Percentiles rank a stretch among this genome's conserved stretches.
Evolutionary conservation across 1,140 invertebrate species (phyloP).

Genomic region (Scaptodrosophila lebanonensis): DNA sequence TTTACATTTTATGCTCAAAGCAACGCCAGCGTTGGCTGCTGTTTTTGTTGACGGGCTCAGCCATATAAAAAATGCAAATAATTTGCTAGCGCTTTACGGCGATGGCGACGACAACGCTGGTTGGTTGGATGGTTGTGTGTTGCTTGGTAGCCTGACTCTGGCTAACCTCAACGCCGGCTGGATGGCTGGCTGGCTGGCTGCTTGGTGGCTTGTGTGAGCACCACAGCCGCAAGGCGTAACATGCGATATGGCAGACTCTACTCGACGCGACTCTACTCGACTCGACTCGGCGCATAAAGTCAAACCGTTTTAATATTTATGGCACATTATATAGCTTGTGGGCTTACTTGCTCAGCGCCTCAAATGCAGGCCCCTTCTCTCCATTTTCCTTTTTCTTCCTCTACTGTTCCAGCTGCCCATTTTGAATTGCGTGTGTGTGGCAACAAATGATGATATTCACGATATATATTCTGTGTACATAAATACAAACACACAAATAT

Average conservation of each 20-base stretch:
- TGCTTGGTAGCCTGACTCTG: too few species aligned
- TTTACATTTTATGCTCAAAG: slow-evolving; percentile 70
- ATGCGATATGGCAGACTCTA: too few species aligned
- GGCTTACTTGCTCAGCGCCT: slow-evolving; percentile 53
- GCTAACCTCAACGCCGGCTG: slow-evolving; percentile 21
- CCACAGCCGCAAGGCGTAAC: slow-evolving; percentile 10
- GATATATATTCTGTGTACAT: slow-evolving; percentile 8
- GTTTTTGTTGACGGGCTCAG: slow-evolving; percentile 46
- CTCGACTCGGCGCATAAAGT: slow-evolving; percentile 59
- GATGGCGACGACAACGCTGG: slow-evolving; percentile 11
- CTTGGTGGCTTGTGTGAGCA: background rate
- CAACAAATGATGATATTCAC: slow-evolving; percentile 32
- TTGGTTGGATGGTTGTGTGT: too few species aligned
- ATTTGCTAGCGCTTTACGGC: slow-evolving; percentile 62
- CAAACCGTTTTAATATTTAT: slow-evolving; percentile 75
- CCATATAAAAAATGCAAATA: slow-evolving; percentile 73
- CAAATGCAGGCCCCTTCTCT: background rate
- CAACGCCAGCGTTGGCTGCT: slow-evolving; percentile 45
- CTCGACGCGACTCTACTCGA: too few species aligned
- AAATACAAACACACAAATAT: slow-evolving; percentile 1
- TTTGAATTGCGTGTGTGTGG: slow-evolving; percentile 32
- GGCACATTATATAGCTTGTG: slow-evolving; percentile 74
- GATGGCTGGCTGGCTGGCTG: too few species aligned
- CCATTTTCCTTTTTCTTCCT: slow-evolving; percentile 12
- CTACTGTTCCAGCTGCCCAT: too few species aligned